Evolutionary conservation across 2,797 vertebrate genomes (phyloP), one percentile per base, ranked within the genome.

Genomic region (Gouania willdenowi): DNA sequence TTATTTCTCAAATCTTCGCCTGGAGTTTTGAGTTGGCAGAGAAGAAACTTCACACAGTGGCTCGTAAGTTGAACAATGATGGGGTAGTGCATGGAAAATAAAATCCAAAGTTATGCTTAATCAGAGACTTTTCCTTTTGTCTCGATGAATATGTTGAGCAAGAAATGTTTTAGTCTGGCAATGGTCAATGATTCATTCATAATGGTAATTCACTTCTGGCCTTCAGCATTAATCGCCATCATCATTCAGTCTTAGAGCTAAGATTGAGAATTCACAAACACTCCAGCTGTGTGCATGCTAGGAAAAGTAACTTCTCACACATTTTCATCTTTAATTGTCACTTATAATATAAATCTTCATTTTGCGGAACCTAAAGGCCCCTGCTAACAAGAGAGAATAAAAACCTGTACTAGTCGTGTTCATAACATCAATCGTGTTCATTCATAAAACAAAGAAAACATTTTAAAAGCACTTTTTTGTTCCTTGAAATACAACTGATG

Each of bases 261-360:
- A 71, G 62, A 76, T 69, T 71, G 62, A 60, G 64, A 54, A 65
- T 45, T 67, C 68, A 63, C 78, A 81, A 84, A 83, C 75, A 81
- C 37, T 30, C 33, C 34, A 20, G 41, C 50, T 11, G 20, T 49
- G 73, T 75, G 66, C 65, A 75, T 58, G 73, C 58, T 62, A 27
- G 50, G 49, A 37, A 50, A 65, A 51, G 64, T 48, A 65, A 61
- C 68, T 64, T 64, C 37, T 58, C 52, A 74, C 61, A 55, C 67
- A 42, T 58, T 64, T 52, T 32, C 36, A 44, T 34, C 26, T 47
- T 36, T 37, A 67, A 55, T 44, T n/a, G n/a, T n/a, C n/a, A n/a
- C n/a, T n/a, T n/a, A n/a, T n/a, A n/a, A n/a, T n/a, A n/a, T n/a
- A n/a, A n/a, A n/a, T n/a, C n/a, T n/a, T n/a, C n/a, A n/a, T n/a